Base-by-base conservation (phyloP, 2,113 vertebrate species). In the Trochalopteron elliotii region DNA sequence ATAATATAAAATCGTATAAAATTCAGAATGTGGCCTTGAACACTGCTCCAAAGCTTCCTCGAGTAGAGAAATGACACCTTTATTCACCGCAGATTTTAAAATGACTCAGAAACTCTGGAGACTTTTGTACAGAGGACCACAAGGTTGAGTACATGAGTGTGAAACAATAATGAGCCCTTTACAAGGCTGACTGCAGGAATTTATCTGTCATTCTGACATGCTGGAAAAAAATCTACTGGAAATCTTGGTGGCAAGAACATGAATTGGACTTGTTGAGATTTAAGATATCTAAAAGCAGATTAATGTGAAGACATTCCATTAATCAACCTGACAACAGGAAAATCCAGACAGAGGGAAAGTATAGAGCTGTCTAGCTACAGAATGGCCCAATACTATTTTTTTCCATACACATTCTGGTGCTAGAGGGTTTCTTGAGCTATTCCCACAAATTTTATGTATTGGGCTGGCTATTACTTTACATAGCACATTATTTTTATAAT, bases 191-290 rank as follows among this genome's bases (percentile, higher is more conserved):
- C 86, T 94, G 71, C 18, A 25, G 94, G 92, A 97, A 95, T 77
- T 89, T 97, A 97, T 97, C 97, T 97, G 96, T 98, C 97, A 98
- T 97, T 91, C 84, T 98, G 97, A 97, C 97, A 97, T 40, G 55
- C 83, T 93, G 42, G 85, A 93, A 97, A 86, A 86, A 97, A 98
- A 97, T 97, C 93, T 96, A 49, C 94, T 98, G 95, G 96, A 98
- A 98, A 97, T 86, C 40, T 97, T 97, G 97, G 96, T 97, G 95
- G 96, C 93, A 95, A 96, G 91, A 98, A 98, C 97, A 96, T 93
- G 96, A 98, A 98, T 95, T 94, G 69, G 94, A 96, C 97, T 97
- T 95, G 95, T 95, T 95, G 94, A 97, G 97, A 98, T 97, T 96
- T 96, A 97, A 97, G 96, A 96, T 97, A 97, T 97, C 96, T 95